A percentile compares a stretch with the other conserved stretches of the same genome.
These are phyloP conservation scores for Vannuccia rotundouncinata DNA, from an alignment of 2,888 invertebrate genomes.

Conservation along the genomic window DNA sequence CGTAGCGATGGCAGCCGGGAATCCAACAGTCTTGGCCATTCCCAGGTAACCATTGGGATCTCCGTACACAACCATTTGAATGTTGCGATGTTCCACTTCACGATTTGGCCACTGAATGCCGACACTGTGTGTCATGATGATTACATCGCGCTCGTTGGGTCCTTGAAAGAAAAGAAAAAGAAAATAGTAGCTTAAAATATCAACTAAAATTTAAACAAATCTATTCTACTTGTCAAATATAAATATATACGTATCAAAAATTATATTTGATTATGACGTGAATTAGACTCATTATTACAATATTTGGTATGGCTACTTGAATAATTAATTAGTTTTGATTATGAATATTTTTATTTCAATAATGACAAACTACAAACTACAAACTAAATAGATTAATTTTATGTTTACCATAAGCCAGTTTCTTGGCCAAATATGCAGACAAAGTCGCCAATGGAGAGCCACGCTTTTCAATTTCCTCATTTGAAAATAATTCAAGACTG, in stretches of 20 bases:
- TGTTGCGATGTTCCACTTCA: slow-evolving; percentile 69
- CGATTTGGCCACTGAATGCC: slow-evolving; percentile 81
- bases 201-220: too few relatives aligned
- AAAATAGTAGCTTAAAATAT: background rate
- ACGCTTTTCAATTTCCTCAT: slow-evolving; percentile 72
- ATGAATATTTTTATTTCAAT: too few relatives aligned
- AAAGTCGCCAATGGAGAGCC: slow-evolving; percentile 82
- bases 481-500: slow-evolving; percentile 74
- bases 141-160: slow-evolving; percentile 74
- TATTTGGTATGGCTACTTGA: too few relatives aligned
- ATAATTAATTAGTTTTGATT: too few relatives aligned
- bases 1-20: slow-evolving; percentile 86
- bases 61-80: slow-evolving; percentile 78
- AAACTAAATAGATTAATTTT: too few relatives aligned
- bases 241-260: slow-evolving; percentile 62
- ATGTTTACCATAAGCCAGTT: slow-evolving; percentile 68
- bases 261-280: background rate
- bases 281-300: too few relatives aligned
- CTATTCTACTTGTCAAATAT: too few relatives aligned
- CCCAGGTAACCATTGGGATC: slow-evolving; percentile 72
- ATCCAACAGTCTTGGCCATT: slow-evolving; percentile 88
- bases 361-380: too few relatives aligned
- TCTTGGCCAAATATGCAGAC: slow-evolving; percentile 76
- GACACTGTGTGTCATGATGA: slow-evolving; percentile 85
- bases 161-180: slow-evolving; percentile 43